Base-by-base conservation (phyloP, 2,888 invertebrate species). In the Thereva unica region DNA sequence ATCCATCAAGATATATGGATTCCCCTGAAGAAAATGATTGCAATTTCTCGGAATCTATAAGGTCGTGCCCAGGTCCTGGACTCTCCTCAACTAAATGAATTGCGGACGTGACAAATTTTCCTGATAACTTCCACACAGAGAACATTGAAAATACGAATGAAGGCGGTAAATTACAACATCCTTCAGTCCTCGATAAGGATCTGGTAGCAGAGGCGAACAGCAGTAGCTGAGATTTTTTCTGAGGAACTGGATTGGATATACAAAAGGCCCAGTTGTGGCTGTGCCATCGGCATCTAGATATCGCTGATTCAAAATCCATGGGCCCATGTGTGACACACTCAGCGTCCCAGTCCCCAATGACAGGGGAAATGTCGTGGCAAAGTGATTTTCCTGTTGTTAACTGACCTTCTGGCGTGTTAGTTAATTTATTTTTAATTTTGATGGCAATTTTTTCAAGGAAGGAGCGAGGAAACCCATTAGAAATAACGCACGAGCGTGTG, bases 341-440 rank as follows among this genome's bases (percentile, higher is more conserved):
- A 10, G 42, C 9, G 6, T 12, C 9, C 4, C 12, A 23, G 50
- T n/a, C n/a, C 23, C 61, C 40, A 34, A 61, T 41, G 40, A 44
- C 10, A 61, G 35, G 41, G 40, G 61, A 61, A 50, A 61, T 50
- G 61, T 61, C 50, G 41, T 23, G 50, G 50, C 41, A 50, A 49
- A 50, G 61, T 61, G 61, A 61, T 50, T 61, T 45, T n/a, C 41
- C 40, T 40, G 6, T 50, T 49, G 12, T 37, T 40, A 41, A 45
- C 41, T 50, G 50, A 61, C 61, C 61, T 6, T 23, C 5, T 41
- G 61, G 9, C 34, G 12, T 40, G 61, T 40, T 10, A 5, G 49
- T 61, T 61, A 61, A 61, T 61, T 61, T 61, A 61, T 61, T 61
- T 61, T 61, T 61, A 61, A 61, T 61, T 61, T 61, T 50, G 41